A percentile compares a stretch with the other conserved stretches of the same genome.
Conservation (phyloP, 2,797 vertebrate genomes). For the Chloroceryle amazona region DNA sequence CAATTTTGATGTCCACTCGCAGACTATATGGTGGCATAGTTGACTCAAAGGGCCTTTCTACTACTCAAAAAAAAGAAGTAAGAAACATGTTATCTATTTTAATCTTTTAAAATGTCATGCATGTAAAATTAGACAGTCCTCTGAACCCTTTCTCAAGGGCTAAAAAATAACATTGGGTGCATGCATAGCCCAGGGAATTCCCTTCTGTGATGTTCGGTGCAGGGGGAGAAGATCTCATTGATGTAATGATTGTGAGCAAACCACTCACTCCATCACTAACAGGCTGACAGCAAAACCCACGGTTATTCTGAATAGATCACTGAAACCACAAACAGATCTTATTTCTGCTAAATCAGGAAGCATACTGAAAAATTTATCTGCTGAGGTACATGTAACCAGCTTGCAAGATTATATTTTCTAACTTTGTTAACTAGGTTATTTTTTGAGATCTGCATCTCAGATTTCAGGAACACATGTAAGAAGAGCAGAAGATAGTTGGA, state of each 20-base stretch:
- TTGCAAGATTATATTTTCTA: neutral
- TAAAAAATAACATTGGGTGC: neutral
- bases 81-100: neutral
- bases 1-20: neutral
- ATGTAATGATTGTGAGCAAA: neutral
- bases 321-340: neutral
- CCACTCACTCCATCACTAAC: neutral
- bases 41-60: neutral
- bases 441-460: neutral
- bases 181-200: neutral
- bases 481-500: neutral
- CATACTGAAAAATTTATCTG: neutral
- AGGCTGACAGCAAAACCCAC: neutral
- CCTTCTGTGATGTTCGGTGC: neutral
- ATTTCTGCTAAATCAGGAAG: conserved; percentile 27
- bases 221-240: neutral
- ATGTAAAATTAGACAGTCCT: neutral
- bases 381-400: neutral
- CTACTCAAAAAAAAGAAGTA: neutral
- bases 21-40: neutral
- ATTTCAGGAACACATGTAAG: neutral
- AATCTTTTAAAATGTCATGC: neutral
- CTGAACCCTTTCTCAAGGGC: neutral
- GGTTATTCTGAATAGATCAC: neutral
- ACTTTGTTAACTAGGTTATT: neutral